Percentiles rank a stretch among this genome's conserved stretches.
phyloP scores from a whole-genome alignment of 2,888 invertebrate genomes.

The Leucophenga maculata region DNA sequence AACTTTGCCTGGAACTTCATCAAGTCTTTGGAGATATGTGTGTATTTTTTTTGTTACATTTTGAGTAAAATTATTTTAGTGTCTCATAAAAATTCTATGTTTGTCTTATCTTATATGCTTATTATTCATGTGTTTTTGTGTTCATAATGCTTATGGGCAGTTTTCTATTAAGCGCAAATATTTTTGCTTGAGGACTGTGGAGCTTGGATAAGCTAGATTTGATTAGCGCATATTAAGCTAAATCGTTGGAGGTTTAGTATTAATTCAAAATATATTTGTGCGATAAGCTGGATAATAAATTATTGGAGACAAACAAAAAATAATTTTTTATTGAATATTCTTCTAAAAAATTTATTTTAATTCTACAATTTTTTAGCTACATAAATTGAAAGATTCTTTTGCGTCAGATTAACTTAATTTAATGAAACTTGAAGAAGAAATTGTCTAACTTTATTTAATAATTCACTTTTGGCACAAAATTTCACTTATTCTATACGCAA shows the following conservation, averaged over 20 bases:
- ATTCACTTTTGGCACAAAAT: constrained; percentile 37
- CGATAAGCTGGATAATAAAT: too few relatives aligned
- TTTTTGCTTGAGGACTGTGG: constrained; percentile 13
- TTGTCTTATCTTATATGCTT: constrained; percentile 10
- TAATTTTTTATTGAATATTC: too few relatives aligned
- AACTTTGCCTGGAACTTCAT: constrained; percentile 39
- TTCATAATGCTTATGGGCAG: constrained; percentile 26
- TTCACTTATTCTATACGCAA: constrained; percentile 24
- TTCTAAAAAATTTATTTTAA: too few relatives aligned
- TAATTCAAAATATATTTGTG: too few relatives aligned
- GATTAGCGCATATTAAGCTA: too few relatives aligned
- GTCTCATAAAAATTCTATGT: constrained; percentile 50
- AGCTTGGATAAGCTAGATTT: too few relatives aligned
- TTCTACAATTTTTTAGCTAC: too few relatives aligned
- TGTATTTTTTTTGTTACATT: neutral
- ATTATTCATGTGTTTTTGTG: neutral
- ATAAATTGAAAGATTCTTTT: too few relatives aligned
- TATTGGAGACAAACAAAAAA: too few relatives aligned
- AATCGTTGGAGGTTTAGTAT: too few relatives aligned
- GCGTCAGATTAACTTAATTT: constrained; percentile 40
- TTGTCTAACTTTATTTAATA: constrained; percentile 46
- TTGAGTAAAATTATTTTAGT: constrained; percentile 44
- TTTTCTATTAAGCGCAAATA: constrained; percentile 34
- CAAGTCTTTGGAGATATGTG: constrained; percentile 26
- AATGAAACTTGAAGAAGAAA: constrained; percentile 35